A percentile compares a stretch with the other conserved stretches of the same genome.
Evolutionary conservation across 2,113 vertebrate species (phyloP).

Genomic region (Haemorhous mexicanus): DNA sequence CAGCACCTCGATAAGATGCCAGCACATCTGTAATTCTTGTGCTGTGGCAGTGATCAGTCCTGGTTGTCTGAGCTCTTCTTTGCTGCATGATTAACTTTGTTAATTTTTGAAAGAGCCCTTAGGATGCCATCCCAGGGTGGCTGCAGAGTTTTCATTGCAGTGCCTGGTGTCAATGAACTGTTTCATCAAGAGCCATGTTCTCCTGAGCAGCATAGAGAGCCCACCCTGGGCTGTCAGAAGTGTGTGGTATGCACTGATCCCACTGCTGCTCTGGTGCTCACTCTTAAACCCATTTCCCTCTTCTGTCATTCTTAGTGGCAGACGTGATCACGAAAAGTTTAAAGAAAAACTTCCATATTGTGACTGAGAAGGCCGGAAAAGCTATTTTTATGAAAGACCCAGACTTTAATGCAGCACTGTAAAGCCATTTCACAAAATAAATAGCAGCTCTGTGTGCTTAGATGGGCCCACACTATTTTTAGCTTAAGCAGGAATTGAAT

Average conservation of each 20-base stretch:
- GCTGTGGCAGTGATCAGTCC: neutral
- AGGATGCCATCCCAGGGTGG: neutral
- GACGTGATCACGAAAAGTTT: neutral
- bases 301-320: neutral
- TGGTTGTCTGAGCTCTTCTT: neutral
- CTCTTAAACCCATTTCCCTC: neutral
- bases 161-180: neutral
- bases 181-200: neutral
- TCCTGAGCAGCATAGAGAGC: neutral
- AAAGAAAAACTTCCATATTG: neutral
- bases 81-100: neutral
- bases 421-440: slow-evolving; percentile 46
- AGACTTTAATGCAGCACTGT: neutral
- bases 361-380: neutral
- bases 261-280: neutral
- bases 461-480: slow-evolving; percentile 25
- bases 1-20: neutral
- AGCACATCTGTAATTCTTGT: neutral
- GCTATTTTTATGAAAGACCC: neutral
- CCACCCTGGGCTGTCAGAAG: neutral
- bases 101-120: neutral
- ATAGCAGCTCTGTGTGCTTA: slow-evolving; percentile 33
- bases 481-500: slow-evolving; percentile 11
- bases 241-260: neutral
- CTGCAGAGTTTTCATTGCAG: neutral